phyloP scores from a whole-genome alignment of 1,140 invertebrate genomes.

The Rhynchophorus ferrugineus region DNA sequence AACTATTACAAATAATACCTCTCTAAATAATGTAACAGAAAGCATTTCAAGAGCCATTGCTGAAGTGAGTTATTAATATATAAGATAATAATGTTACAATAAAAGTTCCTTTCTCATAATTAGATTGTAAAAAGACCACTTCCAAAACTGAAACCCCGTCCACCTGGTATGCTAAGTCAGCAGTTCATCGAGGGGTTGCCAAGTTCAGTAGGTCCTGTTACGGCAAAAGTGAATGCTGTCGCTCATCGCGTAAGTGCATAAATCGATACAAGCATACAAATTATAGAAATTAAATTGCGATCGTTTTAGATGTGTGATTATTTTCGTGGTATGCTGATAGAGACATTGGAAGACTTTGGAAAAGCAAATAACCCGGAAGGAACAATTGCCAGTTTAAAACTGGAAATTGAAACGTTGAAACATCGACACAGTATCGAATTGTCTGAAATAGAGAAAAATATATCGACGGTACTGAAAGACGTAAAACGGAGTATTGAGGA shows the following conservation, averaged over 20 bases:
- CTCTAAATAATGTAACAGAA: conserved; percentile 31
- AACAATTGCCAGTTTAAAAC: conserved; percentile 47
- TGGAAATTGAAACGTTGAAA: conserved; percentile 58
- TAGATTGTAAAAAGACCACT: conserved; percentile 34
- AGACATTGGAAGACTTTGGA: conserved; percentile 49
- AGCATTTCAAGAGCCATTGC: conserved; percentile 35
- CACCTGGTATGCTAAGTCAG: conserved; percentile 38
- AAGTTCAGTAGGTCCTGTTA: conserved; percentile 41
- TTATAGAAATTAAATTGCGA: conserved; percentile 6
- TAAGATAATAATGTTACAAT: too few species aligned
- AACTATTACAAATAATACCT: conserved; percentile 10
- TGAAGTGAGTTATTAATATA: conserved; percentile 28
- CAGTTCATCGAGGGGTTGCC: conserved; percentile 39
- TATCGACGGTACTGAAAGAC: conserved; percentile 54
- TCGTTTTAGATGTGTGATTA: conserved; percentile 45
- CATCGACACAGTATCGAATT: conserved; percentile 58
- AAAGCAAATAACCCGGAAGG: conserved; percentile 46
- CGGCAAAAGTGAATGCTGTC: conserved; percentile 41
- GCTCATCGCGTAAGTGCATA: conserved; percentile 42
- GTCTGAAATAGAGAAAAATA: conserved; percentile 54
- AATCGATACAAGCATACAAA: not conserved
- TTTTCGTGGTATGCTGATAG: conserved; percentile 50
- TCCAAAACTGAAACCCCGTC: conserved; percentile 41
- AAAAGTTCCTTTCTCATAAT: not conserved
- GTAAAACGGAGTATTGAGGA: conserved; percentile 56